Evolutionary conservation across 1,140 invertebrate genomes (phyloP).

Genomic region (Drosophila virilis): DNA sequence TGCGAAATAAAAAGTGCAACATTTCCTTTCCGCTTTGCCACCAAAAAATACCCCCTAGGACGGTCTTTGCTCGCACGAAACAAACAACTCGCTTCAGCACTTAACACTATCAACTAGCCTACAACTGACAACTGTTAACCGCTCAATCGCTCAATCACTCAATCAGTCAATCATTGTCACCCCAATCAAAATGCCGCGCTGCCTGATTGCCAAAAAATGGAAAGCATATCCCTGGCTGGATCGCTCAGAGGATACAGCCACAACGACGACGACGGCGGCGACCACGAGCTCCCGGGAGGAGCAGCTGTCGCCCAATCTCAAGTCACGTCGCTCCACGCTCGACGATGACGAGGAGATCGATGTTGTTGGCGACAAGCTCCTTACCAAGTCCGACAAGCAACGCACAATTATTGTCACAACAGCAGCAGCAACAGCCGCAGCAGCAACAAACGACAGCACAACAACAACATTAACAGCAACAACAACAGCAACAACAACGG

Average conservation of each 20-base stretch:
- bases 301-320: constrained; percentile 56
- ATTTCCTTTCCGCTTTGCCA: constrained; percentile 81
- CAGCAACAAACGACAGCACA: constrained; percentile 71
- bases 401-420: constrained; percentile 84
- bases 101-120: constrained; percentile 63
- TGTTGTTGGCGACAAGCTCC: constrained; percentile 88
- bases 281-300: constrained; percentile 50
- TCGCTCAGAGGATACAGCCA: constrained; percentile 86
- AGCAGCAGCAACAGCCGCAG: constrained; percentile 55
- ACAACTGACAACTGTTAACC: constrained; percentile 29
- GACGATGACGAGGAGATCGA: constrained; percentile 93
- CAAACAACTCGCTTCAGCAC: constrained; percentile 73
- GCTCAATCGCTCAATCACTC: constrained; percentile 25
- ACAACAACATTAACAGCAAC: constrained; percentile 66
- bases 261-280: constrained; percentile 52
- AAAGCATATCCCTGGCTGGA: constrained; percentile 93
- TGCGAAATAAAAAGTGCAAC: constrained; percentile 74
- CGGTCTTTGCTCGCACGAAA: constrained; percentile 80
- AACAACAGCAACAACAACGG: constrained; percentile 63
- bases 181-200: constrained; percentile 89
- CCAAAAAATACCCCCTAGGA: constrained; percentile 61
- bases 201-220: constrained; percentile 96
- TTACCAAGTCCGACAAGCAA: constrained; percentile 69
- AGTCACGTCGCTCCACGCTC: constrained; percentile 76
- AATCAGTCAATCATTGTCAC: background rate